Conservation (phyloP, 53 echinoderm and acorn worm genomes). For the Crossaster papposus region DNA sequence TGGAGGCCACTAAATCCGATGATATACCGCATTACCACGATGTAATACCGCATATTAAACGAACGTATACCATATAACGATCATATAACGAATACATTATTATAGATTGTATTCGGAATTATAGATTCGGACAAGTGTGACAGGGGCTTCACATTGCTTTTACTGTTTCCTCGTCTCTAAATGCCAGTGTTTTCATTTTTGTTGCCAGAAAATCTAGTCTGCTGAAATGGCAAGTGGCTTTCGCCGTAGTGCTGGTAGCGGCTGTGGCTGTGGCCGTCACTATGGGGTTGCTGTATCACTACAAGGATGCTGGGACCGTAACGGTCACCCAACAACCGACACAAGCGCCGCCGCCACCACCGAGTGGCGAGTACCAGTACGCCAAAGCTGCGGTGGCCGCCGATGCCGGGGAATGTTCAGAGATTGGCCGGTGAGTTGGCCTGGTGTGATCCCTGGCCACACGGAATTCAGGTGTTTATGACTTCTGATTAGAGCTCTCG, state of each 20-base stretch:
- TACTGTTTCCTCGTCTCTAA: neutral
- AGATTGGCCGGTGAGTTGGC: conserved; percentile 76
- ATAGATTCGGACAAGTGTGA: no score
- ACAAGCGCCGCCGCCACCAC: neutral
- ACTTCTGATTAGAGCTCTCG: no score
- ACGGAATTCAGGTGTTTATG: no score
- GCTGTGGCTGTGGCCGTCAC: conserved; percentile 26
- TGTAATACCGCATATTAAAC: no score
- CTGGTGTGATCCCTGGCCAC: no score
- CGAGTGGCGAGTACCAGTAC: conserved; percentile 51
- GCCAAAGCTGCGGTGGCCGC: conserved; percentile 78
- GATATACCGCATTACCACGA: no score
- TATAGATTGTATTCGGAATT: no score
- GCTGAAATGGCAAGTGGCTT: conserved; percentile 31
- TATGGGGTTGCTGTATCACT: conserved; percentile 48
- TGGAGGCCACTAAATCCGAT: no score
- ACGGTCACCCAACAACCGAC: neutral
- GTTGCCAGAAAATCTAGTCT: neutral
- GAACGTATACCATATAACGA: no score
- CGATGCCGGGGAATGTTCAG: conserved; percentile 79
- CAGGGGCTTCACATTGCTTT: neutral
- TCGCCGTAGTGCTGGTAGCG: neutral
- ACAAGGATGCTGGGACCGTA: neutral
- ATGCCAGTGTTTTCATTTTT: neutral
- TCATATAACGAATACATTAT: no score